These are phyloP conservation scores for Cryptotis parvus DNA, from an alignment of 2,113 vertebrate genomes.

Conservation along the genomic window DNA sequence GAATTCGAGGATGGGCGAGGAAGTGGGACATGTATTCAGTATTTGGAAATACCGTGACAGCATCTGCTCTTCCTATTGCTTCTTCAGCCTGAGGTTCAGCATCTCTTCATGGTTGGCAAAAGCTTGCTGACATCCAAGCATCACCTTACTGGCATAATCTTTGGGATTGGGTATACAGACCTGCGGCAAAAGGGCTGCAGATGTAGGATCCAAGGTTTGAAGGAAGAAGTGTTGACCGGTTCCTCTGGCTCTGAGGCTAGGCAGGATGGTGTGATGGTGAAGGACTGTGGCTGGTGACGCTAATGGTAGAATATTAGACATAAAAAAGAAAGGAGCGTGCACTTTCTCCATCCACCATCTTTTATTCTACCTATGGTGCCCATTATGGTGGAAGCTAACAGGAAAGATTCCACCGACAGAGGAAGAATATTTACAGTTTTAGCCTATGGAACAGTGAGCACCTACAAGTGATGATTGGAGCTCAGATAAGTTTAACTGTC, in stretches of 20 bases:
- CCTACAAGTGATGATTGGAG: neutral
- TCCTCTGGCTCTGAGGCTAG: neutral
- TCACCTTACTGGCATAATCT: too few relatives aligned
- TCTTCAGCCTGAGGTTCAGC: neutral
- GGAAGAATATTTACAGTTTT: neutral
- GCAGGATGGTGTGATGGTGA: neutral
- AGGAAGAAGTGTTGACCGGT: neutral
- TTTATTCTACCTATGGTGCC: neutral
- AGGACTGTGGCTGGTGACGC: neutral
- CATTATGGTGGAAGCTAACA: neutral
- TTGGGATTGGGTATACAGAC: neutral
- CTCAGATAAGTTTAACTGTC: neutral
- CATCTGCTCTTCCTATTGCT: neutral
- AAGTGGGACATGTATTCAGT: neutral
- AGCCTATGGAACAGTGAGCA: neutral
- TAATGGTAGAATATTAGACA: too few relatives aligned
- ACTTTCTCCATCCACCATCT: neutral
- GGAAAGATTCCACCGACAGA: neutral
- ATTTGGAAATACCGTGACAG: neutral
- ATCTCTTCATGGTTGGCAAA: neutral
- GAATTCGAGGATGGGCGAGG: neutral
- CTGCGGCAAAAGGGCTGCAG: neutral
- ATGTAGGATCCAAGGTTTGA: neutral
- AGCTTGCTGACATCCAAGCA: accelerated
- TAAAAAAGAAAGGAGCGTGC: neutral